phyloP scores from a whole-genome alignment of 1,140 invertebrate species.

The Mesaphorura yosii region DNA sequence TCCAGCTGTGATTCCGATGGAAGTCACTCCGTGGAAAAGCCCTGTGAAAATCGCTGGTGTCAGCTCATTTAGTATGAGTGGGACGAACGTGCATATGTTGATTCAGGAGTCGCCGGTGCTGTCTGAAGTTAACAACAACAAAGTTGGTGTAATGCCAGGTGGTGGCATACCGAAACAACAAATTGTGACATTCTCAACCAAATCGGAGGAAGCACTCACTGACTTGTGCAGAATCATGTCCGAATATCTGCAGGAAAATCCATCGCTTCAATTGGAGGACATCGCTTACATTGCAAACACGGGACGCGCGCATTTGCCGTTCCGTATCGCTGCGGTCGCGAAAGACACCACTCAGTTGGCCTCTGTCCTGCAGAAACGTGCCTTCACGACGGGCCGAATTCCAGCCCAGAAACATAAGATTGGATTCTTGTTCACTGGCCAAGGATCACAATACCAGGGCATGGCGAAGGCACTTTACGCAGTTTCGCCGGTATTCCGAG shows the following conservation, averaged over 20 bases:
- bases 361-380: not conserved
- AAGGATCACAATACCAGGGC: constrained; percentile 15
- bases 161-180: not conserved
- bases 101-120: constrained; percentile 12
- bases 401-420: not conserved
- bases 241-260: not conserved
- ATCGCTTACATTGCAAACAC: constrained; percentile 6
- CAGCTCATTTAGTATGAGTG: constrained; percentile 23
- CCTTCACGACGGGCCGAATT: not conserved
- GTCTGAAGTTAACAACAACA: not conserved
- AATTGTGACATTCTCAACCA: constrained; percentile 11
- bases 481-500: constrained; percentile 1
- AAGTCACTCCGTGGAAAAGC: not conserved
- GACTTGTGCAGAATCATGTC: constrained; percentile 2
- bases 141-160: too few species aligned
- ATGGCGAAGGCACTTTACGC: constrained; percentile 10
- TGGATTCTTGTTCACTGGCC: constrained; percentile 18
- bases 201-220: constrained; percentile 14
- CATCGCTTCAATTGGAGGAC: not conserved
- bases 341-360: not conserved
- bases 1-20: constrained; percentile 11
- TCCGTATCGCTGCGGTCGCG: not conserved
- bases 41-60: constrained; percentile 10
- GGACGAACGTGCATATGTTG: constrained; percentile 22
- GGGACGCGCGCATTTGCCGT: constrained; percentile 9